Base-by-base conservation (phyloP, 2,113 vertebrate species). In the Panthera uncia region DNA sequence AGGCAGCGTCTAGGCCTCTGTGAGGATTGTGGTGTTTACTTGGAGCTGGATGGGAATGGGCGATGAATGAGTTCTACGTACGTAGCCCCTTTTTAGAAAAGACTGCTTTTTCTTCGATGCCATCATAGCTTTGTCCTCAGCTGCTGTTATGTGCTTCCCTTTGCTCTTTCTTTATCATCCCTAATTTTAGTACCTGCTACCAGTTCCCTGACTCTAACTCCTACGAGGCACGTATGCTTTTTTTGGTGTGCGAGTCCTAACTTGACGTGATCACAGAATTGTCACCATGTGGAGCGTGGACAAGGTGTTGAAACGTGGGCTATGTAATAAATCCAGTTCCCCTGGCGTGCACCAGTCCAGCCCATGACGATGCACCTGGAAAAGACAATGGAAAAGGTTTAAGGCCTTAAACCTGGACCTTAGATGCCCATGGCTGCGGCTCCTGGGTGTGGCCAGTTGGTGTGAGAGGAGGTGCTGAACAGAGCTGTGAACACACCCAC, bases 401-500 rank as follows among this genome's bases (percentile, higher is more conserved):
- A 9, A 45, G 45, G 79, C 38, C 66, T 79, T 38, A 15, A 66
- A 66, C 14, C 38, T 23, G 7, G n/a, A 25, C n/a, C 23, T 71
- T 31, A 50, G 57, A 10, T 18, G 16, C 45, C 23, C n/a, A 9
- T 19, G 78, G 48, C 52, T 73, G 86, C 36, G 57, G 16, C 36
- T 84, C 1, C 36, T 7, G 19, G 61, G 23, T 10, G 0, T 5
- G 10, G 52, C 61, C 45, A 55, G 7, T 74, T 71, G 31, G 82
- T 38, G 14, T 13, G 74, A 57, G n/a, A 14, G 61, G 45, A 83
- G 84, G 33, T 33, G 36, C 45, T 16, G 5, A 18, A 45, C 61
- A 38, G 63, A 87, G 36, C 50, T 10, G 0, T 27, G 38, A 36
- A 8, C 1, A 0, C 45, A 5, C 25, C 3, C 41, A 8, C 36